These are phyloP conservation scores for Dendrolimus pini DNA, from an alignment of 2,888 invertebrate genomes.

Conservation along the genomic window DNA sequence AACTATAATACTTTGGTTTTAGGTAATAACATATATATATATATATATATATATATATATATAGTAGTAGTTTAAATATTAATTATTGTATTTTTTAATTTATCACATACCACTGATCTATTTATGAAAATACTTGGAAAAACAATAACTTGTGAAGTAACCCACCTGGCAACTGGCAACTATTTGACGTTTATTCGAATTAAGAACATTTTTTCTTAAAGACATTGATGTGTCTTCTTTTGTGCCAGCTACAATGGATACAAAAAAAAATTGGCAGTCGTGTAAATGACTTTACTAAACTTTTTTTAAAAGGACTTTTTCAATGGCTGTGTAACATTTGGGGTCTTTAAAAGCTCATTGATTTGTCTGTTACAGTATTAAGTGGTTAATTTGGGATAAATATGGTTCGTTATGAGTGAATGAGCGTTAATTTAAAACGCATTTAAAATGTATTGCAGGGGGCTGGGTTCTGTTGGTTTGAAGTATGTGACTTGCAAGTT, in stretches of 20 bases:
- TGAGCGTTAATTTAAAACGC: constrained; percentile 38
- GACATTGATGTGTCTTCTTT: constrained; percentile 68
- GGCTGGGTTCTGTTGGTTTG: constrained; percentile 6
- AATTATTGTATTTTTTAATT: too few relatives aligned
- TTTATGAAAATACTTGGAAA: too few relatives aligned
- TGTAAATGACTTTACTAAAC: constrained; percentile 55
- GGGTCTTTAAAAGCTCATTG: constrained; percentile 54
- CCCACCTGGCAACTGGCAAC: constrained; percentile 10
- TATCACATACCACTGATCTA: too few relatives aligned
- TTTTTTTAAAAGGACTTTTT: constrained; percentile 41
- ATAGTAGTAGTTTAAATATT: too few relatives aligned
- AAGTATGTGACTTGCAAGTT: constrained; percentile 8
- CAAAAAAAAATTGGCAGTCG: constrained; percentile 47
- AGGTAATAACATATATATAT: too few relatives aligned
- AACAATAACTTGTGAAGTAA: constrained; percentile 19
- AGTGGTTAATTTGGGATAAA: constrained; percentile 56
- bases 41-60: too few relatives aligned
- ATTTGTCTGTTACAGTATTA: constrained; percentile 53
- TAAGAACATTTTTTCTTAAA: constrained; percentile 43
- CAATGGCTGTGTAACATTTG: constrained; percentile 52
- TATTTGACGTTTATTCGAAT: constrained; percentile 46
- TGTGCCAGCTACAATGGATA: constrained; percentile 55
- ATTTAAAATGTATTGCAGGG: constrained; percentile 25
- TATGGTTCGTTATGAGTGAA: constrained; percentile 34
- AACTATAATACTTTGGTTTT: too few relatives aligned